Percentiles rank a stretch among this genome's conserved stretches.
phyloP scores from a whole-genome alignment of 2,113 vertebrate species.

The Caranx ignobilis region DNA sequence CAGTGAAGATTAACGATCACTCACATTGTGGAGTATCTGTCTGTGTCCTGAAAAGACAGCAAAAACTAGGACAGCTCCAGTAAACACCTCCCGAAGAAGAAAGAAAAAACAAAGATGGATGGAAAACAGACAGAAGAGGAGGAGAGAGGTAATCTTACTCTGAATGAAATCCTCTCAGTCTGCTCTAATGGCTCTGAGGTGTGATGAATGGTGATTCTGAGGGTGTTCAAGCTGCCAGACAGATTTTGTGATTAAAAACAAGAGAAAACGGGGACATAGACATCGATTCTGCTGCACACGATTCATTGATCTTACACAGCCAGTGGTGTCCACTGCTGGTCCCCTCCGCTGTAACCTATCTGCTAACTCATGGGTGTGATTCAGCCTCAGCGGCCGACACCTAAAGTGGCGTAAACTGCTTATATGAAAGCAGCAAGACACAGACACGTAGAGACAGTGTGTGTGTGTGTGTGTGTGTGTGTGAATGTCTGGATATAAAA shows the following conservation, averaged over 20 bases:
- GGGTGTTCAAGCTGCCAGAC: constrained; percentile 39
- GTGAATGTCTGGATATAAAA: constrained; percentile 10
- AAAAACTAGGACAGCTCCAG: constrained; percentile 43
- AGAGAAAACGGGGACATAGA: constrained; percentile 29
- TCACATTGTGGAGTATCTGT: neutral
- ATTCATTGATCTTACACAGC: constrained; percentile 60
- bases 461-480: neutral
- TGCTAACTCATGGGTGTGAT: constrained; percentile 45
- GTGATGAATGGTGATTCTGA: constrained; percentile 58
- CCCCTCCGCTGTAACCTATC: constrained; percentile 46
- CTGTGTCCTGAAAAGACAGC: constrained; percentile 34
- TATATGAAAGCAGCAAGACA: constrained; percentile 6
- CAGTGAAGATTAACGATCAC: constrained; percentile 1
- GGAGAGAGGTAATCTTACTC: constrained; percentile 46
- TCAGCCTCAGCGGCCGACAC: constrained; percentile 42
- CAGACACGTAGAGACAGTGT: neutral
- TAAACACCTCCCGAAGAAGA: constrained; percentile 20
- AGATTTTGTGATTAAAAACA: constrained; percentile 41
- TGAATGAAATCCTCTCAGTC: constrained; percentile 45
- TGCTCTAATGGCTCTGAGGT: constrained; percentile 36
- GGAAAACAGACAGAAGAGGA: constrained; percentile 30
- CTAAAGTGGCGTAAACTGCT: constrained; percentile 50
- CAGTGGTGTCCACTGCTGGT: constrained; percentile 29
- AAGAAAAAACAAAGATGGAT: constrained; percentile 47
- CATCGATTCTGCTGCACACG: constrained; percentile 35